Evolutionary conservation across 2,888 invertebrate species (phyloP).

Genomic region (Melieria omissa): DNA sequence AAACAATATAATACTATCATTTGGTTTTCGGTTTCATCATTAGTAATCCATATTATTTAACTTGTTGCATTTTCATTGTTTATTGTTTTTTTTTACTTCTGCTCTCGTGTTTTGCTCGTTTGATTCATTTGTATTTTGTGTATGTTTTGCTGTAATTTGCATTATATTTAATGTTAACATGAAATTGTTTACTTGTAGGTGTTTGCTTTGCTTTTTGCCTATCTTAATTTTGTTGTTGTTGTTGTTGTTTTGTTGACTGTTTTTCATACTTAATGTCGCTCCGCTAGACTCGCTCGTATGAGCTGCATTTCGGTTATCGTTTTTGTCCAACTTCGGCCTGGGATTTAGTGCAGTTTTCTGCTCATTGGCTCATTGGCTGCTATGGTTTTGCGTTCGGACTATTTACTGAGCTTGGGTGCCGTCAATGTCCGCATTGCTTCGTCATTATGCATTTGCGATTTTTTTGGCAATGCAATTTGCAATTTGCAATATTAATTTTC

Average conservation of each 20-base stretch:
- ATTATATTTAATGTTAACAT: slow-evolving; percentile 66
- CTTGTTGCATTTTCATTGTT: slow-evolving; percentile 38
- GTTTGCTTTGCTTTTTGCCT: slow-evolving; percentile 32
- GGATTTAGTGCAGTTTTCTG: slow-evolving; percentile 33
- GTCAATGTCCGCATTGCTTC: too few species aligned
- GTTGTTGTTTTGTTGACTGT: slow-evolving; percentile 23
- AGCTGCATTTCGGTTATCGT: too few species aligned
- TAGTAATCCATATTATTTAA: slow-evolving; percentile 49
- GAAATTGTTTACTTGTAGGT: slow-evolving; percentile 56
- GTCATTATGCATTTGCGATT: background rate
- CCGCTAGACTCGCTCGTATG: background rate
- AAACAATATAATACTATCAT: slow-evolving; percentile 31
- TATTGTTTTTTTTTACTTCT: slow-evolving; percentile 39
- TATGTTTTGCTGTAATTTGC: slow-evolving; percentile 18
- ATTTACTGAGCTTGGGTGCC: too few species aligned
- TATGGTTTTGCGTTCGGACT: too few species aligned
- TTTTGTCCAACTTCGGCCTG: slow-evolving; percentile 13
- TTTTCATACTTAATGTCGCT: background rate
- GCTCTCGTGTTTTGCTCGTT: slow-evolving; percentile 53
- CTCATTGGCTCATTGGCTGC: background rate
- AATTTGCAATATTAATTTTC: slow-evolving; percentile 28
- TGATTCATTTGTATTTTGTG: slow-evolving; percentile 20
- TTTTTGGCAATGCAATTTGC: slow-evolving; percentile 10
- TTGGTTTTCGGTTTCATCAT: slow-evolving; percentile 45
- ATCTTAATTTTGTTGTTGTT: slow-evolving; percentile 42